A percentile compares a stretch with the other conserved stretches of the same genome.
phyloP scores from a whole-genome alignment of 2,113 vertebrate genomes.

The Anthoscopus minutus region DNA sequence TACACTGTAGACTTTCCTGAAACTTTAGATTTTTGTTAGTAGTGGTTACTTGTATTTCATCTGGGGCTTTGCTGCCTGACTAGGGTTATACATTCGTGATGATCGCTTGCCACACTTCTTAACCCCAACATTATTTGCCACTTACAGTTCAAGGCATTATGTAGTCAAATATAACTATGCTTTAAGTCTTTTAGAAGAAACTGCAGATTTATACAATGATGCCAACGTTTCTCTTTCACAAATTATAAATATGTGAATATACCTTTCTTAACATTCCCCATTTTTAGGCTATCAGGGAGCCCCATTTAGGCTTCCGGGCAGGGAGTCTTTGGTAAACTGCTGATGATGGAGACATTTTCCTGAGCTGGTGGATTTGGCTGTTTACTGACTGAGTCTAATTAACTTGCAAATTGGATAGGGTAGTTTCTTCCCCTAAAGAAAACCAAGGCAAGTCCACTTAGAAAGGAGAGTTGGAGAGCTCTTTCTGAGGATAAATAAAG shows the following conservation, averaged over 20 bases:
- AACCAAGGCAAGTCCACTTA: neutral
- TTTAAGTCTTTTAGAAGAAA: neutral
- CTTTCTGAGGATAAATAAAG: neutral
- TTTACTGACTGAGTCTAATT: neutral
- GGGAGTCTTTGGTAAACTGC: neutral
- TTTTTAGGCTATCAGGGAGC: neutral
- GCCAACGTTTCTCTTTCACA: neutral
- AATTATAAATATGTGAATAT: neutral
- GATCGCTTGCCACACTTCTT: neutral
- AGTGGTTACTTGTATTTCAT: neutral
- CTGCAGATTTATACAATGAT: neutral
- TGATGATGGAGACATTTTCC: neutral
- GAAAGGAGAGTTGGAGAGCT: neutral
- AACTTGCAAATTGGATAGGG: neutral
- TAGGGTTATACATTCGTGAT: fast-evolving
- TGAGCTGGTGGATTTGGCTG: neutral
- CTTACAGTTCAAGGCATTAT: neutral
- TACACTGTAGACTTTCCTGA: neutral
- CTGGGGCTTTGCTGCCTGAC: neutral
- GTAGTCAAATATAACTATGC: neutral
- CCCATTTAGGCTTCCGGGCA: neutral
- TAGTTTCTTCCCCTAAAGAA: neutral
- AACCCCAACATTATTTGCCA: fast-evolving
- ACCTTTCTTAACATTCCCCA: neutral
- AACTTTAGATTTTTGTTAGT: neutral